Base-by-base conservation (phyloP, 1,140 invertebrate genomes). In the Pseudoatta argentina region DNA sequence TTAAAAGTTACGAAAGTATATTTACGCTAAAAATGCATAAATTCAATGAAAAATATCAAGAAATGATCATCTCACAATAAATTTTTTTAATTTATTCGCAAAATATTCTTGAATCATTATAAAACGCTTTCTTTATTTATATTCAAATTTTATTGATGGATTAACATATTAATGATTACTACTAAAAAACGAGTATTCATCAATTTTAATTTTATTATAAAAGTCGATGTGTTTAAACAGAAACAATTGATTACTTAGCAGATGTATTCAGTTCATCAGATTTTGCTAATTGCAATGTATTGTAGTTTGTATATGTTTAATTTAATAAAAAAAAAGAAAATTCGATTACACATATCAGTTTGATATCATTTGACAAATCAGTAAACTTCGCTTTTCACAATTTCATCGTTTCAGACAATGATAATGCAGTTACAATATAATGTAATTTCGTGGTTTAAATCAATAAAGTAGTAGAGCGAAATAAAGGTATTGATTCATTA, bases 161-260 rank as follows among this genome's bases (percentile, higher is more conserved):
- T 12, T 67, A 67, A 34, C 24, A 77, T 24, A 55, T 8, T 44
- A 10, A 27, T 18, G 44, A 12, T 44, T 21, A 51, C 6, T 18
- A 21, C 1, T 44, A 16, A 77, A 64, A 57, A 8, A 48, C 21
- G 57, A 53, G 24, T 57, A 3, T 27, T 7, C 18, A 53, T 81
- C 16, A 21, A 24, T 44, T 44, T 44, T 39, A 39, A 59, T 14
- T 81, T 81, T 18, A 10, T 57, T 44, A 72, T 3, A 51, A 18
- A 78, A 8, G 18, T 55, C 18, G n/a, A 61, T 76, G 6, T 34
- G 18, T 12, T 55, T 82, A 82, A 72, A 81, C 18, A 72, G 21
- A 21, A 57, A 34, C 78, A 34, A 81, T 59, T 81, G 53, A 71
- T 81, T 59, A 57, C 21, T n/a, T 57, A 81, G 24, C 21, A 57